These are phyloP conservation scores for Mythimna vitellina DNA, from an alignment of 2,888 invertebrate species.

Conservation along the genomic window DNA sequence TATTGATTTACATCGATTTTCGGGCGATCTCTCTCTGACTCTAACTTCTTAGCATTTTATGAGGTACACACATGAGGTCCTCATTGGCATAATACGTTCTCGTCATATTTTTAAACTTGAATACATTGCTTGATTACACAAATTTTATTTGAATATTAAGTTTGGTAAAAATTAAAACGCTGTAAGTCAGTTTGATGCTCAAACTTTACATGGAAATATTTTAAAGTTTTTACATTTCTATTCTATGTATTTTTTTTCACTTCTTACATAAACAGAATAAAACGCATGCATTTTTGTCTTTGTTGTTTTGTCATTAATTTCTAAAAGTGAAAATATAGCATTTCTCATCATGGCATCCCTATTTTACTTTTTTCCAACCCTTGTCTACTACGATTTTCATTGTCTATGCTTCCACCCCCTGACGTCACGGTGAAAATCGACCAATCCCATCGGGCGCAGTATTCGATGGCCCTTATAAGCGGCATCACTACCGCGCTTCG, in stretches of 20 bases:
- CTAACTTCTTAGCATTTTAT: background rate
- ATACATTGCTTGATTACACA: background rate
- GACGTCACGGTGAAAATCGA: slow-evolving; percentile 92
- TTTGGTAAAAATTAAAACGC: too few species aligned
- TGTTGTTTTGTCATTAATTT: background rate
- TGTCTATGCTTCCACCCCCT: slow-evolving; percentile 90
- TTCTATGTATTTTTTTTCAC: background rate
- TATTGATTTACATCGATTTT: background rate
- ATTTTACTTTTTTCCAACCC: slow-evolving; percentile 74
- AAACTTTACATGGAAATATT: background rate
- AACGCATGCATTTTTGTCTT: background rate
- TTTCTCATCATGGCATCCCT: slow-evolving; percentile 61
- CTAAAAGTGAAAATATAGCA: background rate
- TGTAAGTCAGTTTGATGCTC: background rate
- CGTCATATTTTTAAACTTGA: background rate
- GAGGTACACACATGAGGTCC: background rate
- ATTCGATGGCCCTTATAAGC: slow-evolving; percentile 84
- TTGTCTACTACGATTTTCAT: slow-evolving; percentile 76
- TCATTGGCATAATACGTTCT: background rate
- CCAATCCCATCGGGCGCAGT: slow-evolving; percentile 91
- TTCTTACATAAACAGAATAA: background rate
- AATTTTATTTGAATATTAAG: background rate
- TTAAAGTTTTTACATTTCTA: too few species aligned
- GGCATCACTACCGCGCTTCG: slow-evolving; percentile 83
- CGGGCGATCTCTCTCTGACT: background rate